Conservation (phyloP, 2,113 vertebrate genomes). For the Grallaria varia region DNA sequence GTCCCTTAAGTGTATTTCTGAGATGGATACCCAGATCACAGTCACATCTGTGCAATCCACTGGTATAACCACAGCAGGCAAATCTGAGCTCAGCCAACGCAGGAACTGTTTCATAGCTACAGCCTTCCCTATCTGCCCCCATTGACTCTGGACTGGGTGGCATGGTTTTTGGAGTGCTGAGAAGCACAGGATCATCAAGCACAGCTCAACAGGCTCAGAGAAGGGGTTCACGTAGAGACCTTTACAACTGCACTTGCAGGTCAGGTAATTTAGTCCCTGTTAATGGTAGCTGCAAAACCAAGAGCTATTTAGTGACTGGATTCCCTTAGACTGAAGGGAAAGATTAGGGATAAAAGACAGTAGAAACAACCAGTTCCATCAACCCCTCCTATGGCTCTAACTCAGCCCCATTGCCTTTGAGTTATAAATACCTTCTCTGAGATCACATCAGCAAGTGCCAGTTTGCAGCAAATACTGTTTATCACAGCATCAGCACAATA, state of each 20-base stretch:
- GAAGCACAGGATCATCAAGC: not conserved
- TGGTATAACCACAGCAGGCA: not conserved
- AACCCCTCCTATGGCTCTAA: not conserved
- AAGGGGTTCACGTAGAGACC: not conserved
- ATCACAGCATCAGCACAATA: not conserved
- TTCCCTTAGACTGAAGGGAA: not conserved
- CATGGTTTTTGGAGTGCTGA: not conserved
- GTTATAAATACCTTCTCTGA: not conserved
- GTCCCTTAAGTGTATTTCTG: not conserved
- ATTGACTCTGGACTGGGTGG: not conserved
- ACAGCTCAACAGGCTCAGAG: not conserved
- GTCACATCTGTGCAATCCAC: not conserved
- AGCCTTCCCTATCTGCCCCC: not conserved
- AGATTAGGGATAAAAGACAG: not conserved
- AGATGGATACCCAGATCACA: rapidly evolving
- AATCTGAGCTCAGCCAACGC: not conserved
- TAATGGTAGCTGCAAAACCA: not conserved
- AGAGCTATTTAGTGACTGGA: not conserved
- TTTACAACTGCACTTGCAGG: not conserved
- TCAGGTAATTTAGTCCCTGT: not conserved
- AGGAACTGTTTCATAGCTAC: not conserved
- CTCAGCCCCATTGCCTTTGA: not conserved
- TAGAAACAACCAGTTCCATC: not conserved
- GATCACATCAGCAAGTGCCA: not conserved
- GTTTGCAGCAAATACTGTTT: not conserved